phyloP scores from a whole-genome alignment of 2,797 vertebrate genomes.

The Bovichtus diacanthus region DNA sequence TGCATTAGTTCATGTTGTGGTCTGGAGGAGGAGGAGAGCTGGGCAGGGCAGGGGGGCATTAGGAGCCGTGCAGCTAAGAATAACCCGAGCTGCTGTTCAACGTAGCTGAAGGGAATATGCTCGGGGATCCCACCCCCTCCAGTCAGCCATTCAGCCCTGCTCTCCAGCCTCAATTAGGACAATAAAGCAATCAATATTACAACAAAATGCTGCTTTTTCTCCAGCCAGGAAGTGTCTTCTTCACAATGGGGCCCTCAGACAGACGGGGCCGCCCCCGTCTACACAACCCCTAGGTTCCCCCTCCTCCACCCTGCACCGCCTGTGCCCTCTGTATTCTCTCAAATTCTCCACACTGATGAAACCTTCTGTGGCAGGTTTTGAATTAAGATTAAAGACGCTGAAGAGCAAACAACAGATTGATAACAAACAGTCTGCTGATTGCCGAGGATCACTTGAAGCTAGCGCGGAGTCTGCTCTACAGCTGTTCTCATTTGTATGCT shows the following conservation, averaged over 20 bases:
- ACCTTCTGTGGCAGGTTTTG: neutral
- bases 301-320: constrained; percentile 8
- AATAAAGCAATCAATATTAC: constrained; percentile 78
- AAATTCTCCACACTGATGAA: neutral
- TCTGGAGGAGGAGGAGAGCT: constrained; percentile 1
- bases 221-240: constrained; percentile 66
- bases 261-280: constrained; percentile 18
- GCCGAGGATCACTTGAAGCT: constrained; percentile 50
- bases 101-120: constrained; percentile 34
- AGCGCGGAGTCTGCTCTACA: constrained; percentile 42
- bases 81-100: constrained; percentile 51
- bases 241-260: constrained; percentile 57
- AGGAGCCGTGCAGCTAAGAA: constrained; percentile 59
- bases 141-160: constrained; percentile 48
- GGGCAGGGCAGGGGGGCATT: constrained; percentile 9
- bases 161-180: constrained; percentile 62
- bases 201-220: constrained; percentile 60
- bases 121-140: constrained; percentile 32
- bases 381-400: constrained; percentile 30
- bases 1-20: constrained; percentile 31
- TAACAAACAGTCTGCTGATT: constrained; percentile 49
- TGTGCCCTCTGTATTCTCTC: neutral
- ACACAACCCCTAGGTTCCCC: neutral
- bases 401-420: constrained; percentile 25
- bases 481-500: constrained; percentile 61